phyloP scores from a whole-genome alignment of 2,113 vertebrate species.

The Pseudonaja textilis region DNA sequence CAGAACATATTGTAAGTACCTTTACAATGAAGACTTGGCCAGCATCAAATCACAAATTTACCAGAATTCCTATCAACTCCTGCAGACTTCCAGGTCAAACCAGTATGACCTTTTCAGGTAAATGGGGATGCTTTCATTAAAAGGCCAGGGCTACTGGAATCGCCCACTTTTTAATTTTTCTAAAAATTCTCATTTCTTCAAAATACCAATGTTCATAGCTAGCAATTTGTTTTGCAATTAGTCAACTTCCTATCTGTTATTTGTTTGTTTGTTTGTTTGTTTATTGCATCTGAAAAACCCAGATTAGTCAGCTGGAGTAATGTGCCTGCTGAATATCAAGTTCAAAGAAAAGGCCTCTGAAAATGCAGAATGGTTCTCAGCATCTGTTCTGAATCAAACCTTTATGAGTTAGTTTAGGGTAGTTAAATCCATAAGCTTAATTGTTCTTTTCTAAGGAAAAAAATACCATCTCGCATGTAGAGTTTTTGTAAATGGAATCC shows the following conservation, averaged over 20 bases:
- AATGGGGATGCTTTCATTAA: background rate
- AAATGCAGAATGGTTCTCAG: background rate
- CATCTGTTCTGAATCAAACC: background rate
- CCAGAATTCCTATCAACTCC: background rate
- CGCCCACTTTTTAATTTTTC: background rate
- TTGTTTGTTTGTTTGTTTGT: background rate
- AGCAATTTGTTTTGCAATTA: background rate
- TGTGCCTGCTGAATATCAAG: background rate
- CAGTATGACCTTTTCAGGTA: background rate
- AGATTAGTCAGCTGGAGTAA: background rate
- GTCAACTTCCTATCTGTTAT: background rate
- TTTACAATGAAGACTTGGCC: background rate
- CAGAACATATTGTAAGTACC: background rate
- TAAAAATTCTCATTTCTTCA: background rate
- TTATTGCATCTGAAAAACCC: background rate
- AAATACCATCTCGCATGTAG: slow-evolving; percentile 43
- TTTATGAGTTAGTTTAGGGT: background rate
- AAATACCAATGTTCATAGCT: background rate
- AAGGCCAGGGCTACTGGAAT: background rate
- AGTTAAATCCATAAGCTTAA: background rate
- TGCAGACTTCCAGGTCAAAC: background rate
- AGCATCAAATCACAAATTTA: background rate
- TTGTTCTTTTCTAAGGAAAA: background rate
- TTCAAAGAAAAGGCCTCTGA: background rate
- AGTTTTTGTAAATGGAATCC: slow-evolving; percentile 49